Evolutionary conservation across 2,888 invertebrate genomes (phyloP).

Genomic region (Elmis aenea): DNA sequence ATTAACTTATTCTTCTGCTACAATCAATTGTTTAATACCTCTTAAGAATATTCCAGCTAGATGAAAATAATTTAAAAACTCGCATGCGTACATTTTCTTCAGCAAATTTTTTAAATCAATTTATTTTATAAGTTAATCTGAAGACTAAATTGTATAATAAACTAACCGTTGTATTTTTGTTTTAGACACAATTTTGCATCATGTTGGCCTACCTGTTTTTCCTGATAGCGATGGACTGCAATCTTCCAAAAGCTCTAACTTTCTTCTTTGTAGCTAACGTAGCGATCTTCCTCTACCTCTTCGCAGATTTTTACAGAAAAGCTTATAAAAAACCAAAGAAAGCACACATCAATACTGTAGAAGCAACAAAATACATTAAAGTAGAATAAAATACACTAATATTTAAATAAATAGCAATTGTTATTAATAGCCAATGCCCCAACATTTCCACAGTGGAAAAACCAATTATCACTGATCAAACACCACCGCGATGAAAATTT

Average conservation of each 20-base stretch:
- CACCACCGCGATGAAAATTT: no score
- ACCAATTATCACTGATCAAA: no score
- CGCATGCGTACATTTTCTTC: no score
- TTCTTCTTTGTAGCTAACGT: conserved; percentile 64
- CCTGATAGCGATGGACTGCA: conserved; percentile 62
- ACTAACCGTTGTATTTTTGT: conserved; percentile 24
- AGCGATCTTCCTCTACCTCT: conserved; percentile 69
- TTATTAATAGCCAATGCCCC: no score
- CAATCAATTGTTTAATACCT: not conserved
- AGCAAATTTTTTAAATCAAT: no score
- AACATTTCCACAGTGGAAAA: no score
- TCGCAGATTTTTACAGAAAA: conserved; percentile 65
- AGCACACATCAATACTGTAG: not conserved
- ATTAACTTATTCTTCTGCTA: no score
- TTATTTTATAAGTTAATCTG: conserved; percentile 1
- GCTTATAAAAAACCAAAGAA: conserved; percentile 35
- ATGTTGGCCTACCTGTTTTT: conserved; percentile 66
- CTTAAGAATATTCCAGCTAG: not conserved
- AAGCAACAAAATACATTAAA: not conserved
- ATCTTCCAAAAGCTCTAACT: conserved; percentile 65
- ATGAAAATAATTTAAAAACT: conserved; percentile 6
- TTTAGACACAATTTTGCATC: conserved; percentile 69
- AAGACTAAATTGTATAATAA: not conserved
- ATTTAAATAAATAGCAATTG: no score
- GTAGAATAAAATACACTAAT: not conserved